Percentiles rank a stretch among this genome's conserved stretches.
Evolutionary conservation across 2,888 invertebrate species (phyloP).

Genomic region (Tetheella fluctuosa): DNA sequence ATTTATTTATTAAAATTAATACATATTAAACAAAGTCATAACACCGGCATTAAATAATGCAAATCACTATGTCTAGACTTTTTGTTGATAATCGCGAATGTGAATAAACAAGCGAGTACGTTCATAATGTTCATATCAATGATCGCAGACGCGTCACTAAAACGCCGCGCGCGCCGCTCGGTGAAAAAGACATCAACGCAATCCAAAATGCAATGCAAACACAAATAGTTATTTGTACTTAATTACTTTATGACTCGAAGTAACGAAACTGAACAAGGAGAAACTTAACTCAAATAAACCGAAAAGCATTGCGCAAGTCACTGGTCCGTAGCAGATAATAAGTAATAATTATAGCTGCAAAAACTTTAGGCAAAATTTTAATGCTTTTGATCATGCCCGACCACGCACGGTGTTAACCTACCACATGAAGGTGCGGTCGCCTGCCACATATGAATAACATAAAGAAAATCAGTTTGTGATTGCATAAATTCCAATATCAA

Average conservation of each 20-base stretch:
- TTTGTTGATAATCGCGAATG: not conserved
- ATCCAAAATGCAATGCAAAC: constrained; percentile 18
- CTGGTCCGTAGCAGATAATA: constrained; percentile 24
- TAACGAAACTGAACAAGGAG: constrained; percentile 24
- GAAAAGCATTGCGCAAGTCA: constrained; percentile 24
- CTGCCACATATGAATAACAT: not conserved
- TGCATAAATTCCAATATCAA: not conserved
- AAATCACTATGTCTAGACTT: constrained; percentile 31
- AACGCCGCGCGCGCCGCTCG: not conserved
- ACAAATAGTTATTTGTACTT: not conserved
- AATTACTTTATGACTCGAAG: not conserved
- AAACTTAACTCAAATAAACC: constrained; percentile 29
- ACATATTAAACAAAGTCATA: constrained; percentile 19
- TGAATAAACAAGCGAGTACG: not conserved
- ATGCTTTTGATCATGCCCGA: not conserved
- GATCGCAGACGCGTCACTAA: not conserved
- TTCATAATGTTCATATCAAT: not conserved
- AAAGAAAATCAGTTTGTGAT: not conserved
- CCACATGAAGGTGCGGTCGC: too few species aligned
- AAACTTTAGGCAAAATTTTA: not conserved
- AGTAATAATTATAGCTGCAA: constrained; percentile 13
- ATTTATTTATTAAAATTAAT: constrained; percentile 41
- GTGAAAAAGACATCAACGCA: constrained; percentile 39
- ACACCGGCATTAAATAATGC: constrained; percentile 13
- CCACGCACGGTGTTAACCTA: not conserved